phyloP scores from a whole-genome alignment of 2,113 vertebrate genomes.

The Columba livia region DNA sequence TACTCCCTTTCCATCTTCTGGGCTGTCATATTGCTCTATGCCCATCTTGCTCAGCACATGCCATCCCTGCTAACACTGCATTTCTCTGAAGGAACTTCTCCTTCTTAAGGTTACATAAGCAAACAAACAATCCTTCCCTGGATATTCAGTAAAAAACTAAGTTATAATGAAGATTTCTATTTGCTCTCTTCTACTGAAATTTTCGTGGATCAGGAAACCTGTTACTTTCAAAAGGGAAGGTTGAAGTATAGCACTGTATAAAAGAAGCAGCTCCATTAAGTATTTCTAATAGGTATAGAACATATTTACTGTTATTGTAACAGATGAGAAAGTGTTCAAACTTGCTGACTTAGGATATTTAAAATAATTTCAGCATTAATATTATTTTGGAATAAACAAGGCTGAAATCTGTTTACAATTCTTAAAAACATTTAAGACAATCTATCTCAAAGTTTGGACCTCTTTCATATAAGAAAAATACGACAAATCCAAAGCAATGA shows the following conservation, averaged over 20 bases:
- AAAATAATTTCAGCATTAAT: neutral
- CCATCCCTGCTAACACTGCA: neutral
- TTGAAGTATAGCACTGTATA: neutral
- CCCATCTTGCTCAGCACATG: neutral
- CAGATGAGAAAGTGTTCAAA: neutral
- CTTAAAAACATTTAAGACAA: neutral
- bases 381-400: neutral
- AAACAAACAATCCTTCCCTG: neutral
- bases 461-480: neutral
- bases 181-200: neutral
- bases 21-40: neutral
- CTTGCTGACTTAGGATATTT: neutral
- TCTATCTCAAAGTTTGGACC: neutral
- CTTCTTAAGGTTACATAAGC: neutral
- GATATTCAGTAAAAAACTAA: neutral
- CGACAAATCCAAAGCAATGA: neutral
- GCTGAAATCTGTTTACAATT: neutral
- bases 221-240: neutral
- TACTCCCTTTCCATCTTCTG: neutral
- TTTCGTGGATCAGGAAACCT: neutral
- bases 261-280: neutral
- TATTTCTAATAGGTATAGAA: neutral
- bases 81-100: neutral
- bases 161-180: neutral
- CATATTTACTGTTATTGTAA: neutral